phyloP scores from a whole-genome alignment of 2,797 vertebrate genomes.

The Perodicticus potto region DNA sequence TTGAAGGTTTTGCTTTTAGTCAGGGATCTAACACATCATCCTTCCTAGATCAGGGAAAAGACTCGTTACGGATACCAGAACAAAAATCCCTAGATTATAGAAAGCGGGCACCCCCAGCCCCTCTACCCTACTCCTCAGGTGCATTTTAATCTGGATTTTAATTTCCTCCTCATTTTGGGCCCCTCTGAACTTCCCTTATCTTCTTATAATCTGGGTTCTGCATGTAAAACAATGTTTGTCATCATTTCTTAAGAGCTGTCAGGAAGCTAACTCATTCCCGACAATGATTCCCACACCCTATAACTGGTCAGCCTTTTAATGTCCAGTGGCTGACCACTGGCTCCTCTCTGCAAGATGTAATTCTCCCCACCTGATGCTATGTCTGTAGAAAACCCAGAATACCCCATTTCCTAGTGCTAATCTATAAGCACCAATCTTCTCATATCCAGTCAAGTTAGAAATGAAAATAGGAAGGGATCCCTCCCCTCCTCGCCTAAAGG shows the following conservation, averaged over 20 bases:
- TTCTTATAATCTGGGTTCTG: background rate
- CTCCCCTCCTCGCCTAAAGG: background rate
- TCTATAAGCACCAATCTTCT: background rate
- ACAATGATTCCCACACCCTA: background rate
- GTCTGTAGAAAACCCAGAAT: background rate
- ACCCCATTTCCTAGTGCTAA: background rate
- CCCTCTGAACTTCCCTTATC: background rate
- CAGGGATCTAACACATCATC: background rate
- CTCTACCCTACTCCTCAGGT: no score
- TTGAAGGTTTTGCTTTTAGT: background rate
- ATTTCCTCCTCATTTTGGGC: background rate
- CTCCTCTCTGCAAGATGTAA: background rate
- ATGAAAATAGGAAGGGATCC: background rate
- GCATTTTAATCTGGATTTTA: background rate
- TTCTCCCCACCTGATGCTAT: background rate
- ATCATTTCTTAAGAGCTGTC: background rate
- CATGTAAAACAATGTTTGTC: background rate
- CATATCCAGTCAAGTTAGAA: background rate
- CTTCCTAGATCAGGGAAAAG: background rate
- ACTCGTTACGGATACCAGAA: background rate
- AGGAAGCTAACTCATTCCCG: background rate
- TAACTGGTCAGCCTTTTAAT: background rate
- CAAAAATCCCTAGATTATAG: background rate
- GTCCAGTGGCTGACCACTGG: background rate
- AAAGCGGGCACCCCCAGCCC: background rate